These are phyloP conservation scores for Ashinkailepas kermadecensis DNA, from an alignment of 2,888 invertebrate genomes.

Conservation along the genomic window DNA sequence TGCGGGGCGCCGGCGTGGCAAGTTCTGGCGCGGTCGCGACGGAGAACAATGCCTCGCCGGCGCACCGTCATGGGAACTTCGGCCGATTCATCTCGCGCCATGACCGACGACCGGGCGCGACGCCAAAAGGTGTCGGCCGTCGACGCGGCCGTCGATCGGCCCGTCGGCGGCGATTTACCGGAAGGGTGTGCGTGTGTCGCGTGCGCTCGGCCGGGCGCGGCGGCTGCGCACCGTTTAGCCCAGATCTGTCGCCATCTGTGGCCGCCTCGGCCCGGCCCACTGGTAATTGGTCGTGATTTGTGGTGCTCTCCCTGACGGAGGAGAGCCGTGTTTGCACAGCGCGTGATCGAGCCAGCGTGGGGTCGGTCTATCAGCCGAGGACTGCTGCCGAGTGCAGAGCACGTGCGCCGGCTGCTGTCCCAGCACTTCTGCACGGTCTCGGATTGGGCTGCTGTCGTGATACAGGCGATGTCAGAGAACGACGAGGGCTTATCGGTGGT, in stretches of 20 bases:
- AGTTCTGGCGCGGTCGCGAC: too few species aligned
- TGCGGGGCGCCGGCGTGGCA: not conserved
- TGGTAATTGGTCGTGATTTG: not conserved
- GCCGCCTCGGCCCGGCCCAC: not conserved
- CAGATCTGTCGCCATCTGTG: constrained; percentile 2
- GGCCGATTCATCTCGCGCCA: not conserved
- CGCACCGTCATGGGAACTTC: not conserved
- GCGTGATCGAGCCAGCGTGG: not conserved
- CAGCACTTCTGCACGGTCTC: too few species aligned
- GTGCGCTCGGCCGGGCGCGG: not conserved
- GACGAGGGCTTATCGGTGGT: too few species aligned
- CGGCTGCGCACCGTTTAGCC: not conserved
- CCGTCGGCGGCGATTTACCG: not conserved
- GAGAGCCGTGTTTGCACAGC: not conserved
- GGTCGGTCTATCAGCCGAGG: not conserved
- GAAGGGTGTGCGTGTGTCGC: not conserved
- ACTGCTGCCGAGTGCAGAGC: not conserved
- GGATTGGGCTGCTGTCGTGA: too few species aligned
- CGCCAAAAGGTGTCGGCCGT: not conserved
- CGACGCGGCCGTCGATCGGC: not conserved
- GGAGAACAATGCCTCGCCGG: not conserved
- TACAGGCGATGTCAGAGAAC: too few species aligned
- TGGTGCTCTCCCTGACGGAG: not conserved
- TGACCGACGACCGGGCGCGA: not conserved
- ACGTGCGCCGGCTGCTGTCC: too few species aligned